A percentile compares a stretch with the other conserved stretches of the same genome.
phyloP scores from a whole-genome alignment of 2,797 vertebrate genomes.

The Pyrocephalus nanus region DNA sequence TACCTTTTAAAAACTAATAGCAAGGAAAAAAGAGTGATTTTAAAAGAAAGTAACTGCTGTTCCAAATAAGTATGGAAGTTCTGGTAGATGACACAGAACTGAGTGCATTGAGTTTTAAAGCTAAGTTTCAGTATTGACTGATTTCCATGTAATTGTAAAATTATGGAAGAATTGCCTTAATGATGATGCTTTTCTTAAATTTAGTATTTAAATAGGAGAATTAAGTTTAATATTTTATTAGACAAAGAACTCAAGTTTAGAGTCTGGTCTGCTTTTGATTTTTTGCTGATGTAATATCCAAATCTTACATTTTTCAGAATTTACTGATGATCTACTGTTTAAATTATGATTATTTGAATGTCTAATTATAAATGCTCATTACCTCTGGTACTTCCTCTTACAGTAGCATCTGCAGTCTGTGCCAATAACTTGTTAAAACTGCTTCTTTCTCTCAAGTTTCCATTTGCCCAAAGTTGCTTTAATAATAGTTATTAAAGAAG shows the following conservation, averaged over 20 bases:
- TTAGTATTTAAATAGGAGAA: background rate
- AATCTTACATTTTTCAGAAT: background rate
- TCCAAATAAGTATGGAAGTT: background rate
- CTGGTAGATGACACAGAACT: background rate
- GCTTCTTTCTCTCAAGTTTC: conserved; percentile 57
- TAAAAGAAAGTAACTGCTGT: background rate
- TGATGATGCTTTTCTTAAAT: background rate
- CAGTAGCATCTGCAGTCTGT: background rate
- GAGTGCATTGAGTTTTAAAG: background rate
- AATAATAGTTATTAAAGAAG: conserved; percentile 54
- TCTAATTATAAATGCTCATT: background rate
- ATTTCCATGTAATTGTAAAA: background rate
- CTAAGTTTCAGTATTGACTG: background rate
- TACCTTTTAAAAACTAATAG: background rate
- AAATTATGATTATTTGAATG: background rate
- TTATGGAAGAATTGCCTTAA: background rate
- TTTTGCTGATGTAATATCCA: background rate
- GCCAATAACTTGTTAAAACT: conserved; percentile 64
- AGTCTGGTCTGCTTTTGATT: background rate
- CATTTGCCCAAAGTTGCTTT: conserved; percentile 54
- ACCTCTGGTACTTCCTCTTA: background rate
- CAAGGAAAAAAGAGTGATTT: background rate
- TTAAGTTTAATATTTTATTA: background rate
- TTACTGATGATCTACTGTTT: background rate
- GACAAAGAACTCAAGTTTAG: background rate